A percentile compares a stretch with the other conserved stretches of the same genome.
phyloP scores from a whole-genome alignment of 2,113 vertebrate genomes.

The Scomber scombrus region DNA sequence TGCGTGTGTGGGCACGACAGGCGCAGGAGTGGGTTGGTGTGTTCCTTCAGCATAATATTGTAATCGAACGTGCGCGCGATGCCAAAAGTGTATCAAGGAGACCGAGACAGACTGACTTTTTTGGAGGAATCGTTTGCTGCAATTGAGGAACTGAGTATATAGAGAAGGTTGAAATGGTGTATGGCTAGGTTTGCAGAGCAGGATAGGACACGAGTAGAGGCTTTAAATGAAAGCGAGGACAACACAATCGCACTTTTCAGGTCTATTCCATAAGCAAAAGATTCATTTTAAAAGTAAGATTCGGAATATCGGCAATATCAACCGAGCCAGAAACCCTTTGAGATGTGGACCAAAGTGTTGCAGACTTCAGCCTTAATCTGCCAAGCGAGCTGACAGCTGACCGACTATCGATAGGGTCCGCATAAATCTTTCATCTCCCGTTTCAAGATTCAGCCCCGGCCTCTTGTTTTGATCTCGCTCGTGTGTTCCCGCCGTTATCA shows the following conservation, averaged over 20 bases:
- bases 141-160: neutral
- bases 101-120: neutral
- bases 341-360: slow-evolving; percentile 49
- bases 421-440: slow-evolving; percentile 68
- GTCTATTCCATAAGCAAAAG: neutral
- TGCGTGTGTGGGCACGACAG: slow-evolving; percentile 25
- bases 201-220: neutral
- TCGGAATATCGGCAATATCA: slow-evolving; percentile 18
- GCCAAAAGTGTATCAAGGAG: slow-evolving; percentile 5
- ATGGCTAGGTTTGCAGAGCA: neutral
- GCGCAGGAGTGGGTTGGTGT: slow-evolving; percentile 10
- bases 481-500: slow-evolving; percentile 40
- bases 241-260: neutral
- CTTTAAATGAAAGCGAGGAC: neutral
- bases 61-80: neutral
- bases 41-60: slow-evolving; percentile 1
- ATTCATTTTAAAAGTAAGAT: slow-evolving; percentile 37
- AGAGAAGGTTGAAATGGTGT: neutral
- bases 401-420: slow-evolving; percentile 59
- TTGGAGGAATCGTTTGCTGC: slow-evolving; percentile 18
- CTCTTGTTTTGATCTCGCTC: slow-evolving; percentile 62
- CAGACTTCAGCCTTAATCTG: slow-evolving; percentile 47
- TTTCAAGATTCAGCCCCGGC: slow-evolving; percentile 49
- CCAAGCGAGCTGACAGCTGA: slow-evolving; percentile 33
- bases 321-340: slow-evolving; percentile 29